A percentile compares a stretch with the other conserved stretches of the same genome.
These are phyloP conservation scores for Xiphophorus couchianus DNA, from an alignment of 2,113 vertebrate genomes.

Conservation along the genomic window DNA sequence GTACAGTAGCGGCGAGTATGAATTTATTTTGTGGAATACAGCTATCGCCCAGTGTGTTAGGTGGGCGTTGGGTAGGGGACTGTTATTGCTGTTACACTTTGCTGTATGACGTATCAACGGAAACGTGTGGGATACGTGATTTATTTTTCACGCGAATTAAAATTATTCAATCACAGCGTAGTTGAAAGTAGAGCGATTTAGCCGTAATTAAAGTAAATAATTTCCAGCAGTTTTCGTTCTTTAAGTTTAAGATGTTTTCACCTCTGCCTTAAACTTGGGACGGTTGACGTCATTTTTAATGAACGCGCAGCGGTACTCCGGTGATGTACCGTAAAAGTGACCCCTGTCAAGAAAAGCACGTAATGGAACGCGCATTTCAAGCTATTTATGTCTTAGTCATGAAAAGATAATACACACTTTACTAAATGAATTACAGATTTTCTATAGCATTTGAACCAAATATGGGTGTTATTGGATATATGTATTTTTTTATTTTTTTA, in stretches of 20 bases:
- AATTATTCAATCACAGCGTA: background rate
- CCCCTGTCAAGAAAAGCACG: background rate
- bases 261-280: conserved; percentile 50
- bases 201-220: too few relatives aligned
- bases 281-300: conserved; percentile 58
- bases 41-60: background rate
- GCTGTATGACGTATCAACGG: conserved; percentile 24
- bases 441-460: too few relatives aligned
- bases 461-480: too few relatives aligned
- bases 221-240: background rate
- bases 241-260: background rate
- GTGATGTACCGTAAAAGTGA: background rate
- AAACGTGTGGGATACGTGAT: conserved; percentile 10
- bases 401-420: too few relatives aligned
- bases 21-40: background rate
- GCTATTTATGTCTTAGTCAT: too few relatives aligned
- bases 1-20: background rate
- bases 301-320: conserved; percentile 44
- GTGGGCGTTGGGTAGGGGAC: conserved; percentile 35
- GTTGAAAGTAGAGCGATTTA: fast-evolving
- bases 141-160: background rate
- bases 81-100: conserved; percentile 57
- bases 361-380: background rate
- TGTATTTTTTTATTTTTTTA: too few relatives aligned
- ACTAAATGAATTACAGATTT: too few relatives aligned